Base-by-base conservation (phyloP, 2,113 vertebrate species). In the Cryptomyrus ogoouensis region DNA sequence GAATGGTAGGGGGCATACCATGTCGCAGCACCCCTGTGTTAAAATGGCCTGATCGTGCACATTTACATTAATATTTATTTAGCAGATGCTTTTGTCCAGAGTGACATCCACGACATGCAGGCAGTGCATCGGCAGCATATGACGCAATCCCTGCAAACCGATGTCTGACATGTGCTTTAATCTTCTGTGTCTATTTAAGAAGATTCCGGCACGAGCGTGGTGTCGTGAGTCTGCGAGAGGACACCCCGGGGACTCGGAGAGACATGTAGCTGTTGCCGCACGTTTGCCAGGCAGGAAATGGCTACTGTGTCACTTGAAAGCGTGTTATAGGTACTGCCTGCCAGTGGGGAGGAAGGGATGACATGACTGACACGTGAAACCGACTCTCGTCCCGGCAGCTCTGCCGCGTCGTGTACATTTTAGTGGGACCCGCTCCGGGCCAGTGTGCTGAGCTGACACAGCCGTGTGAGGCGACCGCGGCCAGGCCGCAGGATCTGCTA, bases 231-330 rank as follows among this genome's bases (percentile, higher is more conserved):
- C 50, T 87, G 49, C 85, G 47, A 53, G 27, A 52, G 50, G 49
- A 35, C 49, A 53, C 50, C 85, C 24, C 7, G 50, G 85, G 27
- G 49, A 87, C 84, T 83, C 42, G 13, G 74, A 42, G 44, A 19
- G 44, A 19, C 44, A 10, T 52, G 46, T 86, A 39, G 35, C 47
- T 56, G 50, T 87, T 87, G 47, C 31, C 27, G 31, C 17, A 19
- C 85, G 7, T 87, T 87, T 87, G 44, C 49, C n/a, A 35, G 31
- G 85, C 85, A 87, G 85, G 85, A 87, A 35, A 87, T 87, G 12
- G 85, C 49, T 42, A 87, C 31, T 42, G 85, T 87, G 85, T 87
- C 85, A 87, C 85, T 31, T 31, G 50, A 35, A 87, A 87, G 24
- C 50, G 31, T 53, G 10, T 87, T 53, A 12, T 50, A 86, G 83